A percentile compares a stretch with the other conserved stretches of the same genome.
Conservation (phyloP, 2,888 invertebrate species). For the Tetanocera ferruginea region DNA sequence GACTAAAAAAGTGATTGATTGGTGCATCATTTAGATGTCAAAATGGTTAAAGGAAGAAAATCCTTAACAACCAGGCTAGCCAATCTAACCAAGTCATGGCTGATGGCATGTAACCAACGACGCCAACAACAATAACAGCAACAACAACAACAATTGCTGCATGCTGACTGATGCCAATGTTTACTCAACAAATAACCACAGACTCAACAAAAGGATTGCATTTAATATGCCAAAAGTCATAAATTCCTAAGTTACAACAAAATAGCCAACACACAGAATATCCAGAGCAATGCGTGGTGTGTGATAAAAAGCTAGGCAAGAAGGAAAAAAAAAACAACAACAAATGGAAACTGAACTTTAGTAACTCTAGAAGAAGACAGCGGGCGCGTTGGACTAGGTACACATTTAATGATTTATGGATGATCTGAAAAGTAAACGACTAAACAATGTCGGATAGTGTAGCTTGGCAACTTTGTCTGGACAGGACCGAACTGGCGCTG, state of each 20-base stretch:
- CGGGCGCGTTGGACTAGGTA: conserved; percentile 2
- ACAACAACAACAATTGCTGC: conserved; percentile 3
- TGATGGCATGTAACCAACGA: not conserved
- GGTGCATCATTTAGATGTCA: conserved; percentile 36
- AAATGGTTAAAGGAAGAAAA: not conserved
- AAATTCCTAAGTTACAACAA: conserved; percentile 30
- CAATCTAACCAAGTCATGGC: not conserved
- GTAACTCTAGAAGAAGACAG: conserved; percentile 9
- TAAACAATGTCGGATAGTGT: conserved; percentile 22
- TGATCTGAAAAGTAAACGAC: conserved; percentile 40
- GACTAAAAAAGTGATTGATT: conserved; percentile 36
- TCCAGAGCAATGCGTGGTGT: not conserved
- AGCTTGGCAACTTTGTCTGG: not conserved
- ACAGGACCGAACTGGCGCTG: not conserved
- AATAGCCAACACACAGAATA: conserved; percentile 4
- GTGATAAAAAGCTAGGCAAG: not conserved
- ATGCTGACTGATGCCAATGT: conserved; percentile 30
- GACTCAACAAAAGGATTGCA: conserved; percentile 34
- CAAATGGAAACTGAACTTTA: not conserved
- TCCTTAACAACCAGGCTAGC: not conserved
- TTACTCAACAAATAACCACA: conserved; percentile 38
- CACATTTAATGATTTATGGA: conserved; percentile 40
- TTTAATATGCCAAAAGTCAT: conserved; percentile 39
- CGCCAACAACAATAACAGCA: conserved; percentile 3
- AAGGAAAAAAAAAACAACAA: not conserved